These are phyloP conservation scores for Lacerta viridis DNA, from an alignment of 2,797 vertebrate genomes.

Conservation along the genomic window DNA sequence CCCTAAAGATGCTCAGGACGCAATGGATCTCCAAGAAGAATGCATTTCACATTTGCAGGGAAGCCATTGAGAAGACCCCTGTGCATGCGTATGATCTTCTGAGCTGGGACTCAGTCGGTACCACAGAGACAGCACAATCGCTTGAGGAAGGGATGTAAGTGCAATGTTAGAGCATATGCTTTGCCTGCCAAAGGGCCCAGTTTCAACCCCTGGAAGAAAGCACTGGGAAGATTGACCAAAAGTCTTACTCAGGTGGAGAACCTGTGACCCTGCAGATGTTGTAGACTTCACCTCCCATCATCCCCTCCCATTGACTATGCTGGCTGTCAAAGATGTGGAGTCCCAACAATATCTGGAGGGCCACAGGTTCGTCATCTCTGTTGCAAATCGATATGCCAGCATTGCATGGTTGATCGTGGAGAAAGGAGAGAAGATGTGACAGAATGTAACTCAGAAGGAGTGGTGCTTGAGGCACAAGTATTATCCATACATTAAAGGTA, in stretches of 20 bases:
- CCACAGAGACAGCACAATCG: neutral
- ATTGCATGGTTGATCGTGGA: neutral
- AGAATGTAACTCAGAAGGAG: too few relatives aligned
- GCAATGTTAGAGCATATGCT: neutral
- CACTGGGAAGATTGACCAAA: too few relatives aligned
- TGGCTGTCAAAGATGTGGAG: too few relatives aligned
- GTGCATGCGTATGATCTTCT: neutral
- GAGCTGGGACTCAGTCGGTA: neutral
- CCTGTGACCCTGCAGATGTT: too few relatives aligned
- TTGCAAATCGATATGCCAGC: neutral
- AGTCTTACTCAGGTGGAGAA: too few relatives aligned
- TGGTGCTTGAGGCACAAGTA: too few relatives aligned
- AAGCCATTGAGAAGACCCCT: neutral
- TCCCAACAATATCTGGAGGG: neutral
- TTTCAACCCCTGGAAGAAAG: neutral
- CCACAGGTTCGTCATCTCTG: neutral
- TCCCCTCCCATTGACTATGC: too few relatives aligned
- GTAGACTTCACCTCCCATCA: too few relatives aligned
- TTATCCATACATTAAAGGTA: too few relatives aligned
- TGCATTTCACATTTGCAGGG: neutral
- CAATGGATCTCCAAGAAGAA: neutral
- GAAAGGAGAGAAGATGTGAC: neutral
- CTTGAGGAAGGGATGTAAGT: neutral
- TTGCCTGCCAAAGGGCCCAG: neutral
- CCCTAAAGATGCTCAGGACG: neutral